These are phyloP conservation scores for Coreius guichenoti DNA, from an alignment of 2,797 vertebrate species.

Conservation along the genomic window DNA sequence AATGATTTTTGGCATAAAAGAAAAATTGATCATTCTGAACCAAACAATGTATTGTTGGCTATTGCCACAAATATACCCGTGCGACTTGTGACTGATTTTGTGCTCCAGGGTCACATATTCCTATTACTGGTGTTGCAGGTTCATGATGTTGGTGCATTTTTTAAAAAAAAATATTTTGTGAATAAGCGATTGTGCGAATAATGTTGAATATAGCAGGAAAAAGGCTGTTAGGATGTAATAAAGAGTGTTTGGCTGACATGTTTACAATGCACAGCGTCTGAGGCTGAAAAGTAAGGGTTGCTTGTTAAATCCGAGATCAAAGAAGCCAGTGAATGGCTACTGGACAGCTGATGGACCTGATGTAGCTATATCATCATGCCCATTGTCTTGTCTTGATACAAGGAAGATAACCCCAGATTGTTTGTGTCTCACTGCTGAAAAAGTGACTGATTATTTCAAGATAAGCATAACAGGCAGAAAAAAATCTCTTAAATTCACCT, in stretches of 20 bases:
- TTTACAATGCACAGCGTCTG: constrained; percentile 10
- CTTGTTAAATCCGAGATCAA: constrained; percentile 31
- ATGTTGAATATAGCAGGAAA: constrained; percentile 4
- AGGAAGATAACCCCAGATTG: constrained; percentile 8
- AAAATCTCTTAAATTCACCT: neutral
- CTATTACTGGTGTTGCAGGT: neutral
- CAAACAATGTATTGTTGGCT: too few relatives aligned
- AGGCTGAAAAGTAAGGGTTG: constrained; percentile 25
- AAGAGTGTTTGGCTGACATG: neutral
- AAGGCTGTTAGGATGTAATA: neutral
- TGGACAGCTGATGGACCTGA: constrained; percentile 36
- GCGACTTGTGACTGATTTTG: too few relatives aligned
- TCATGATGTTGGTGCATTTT: neutral
- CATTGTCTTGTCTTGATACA: constrained; percentile 28
- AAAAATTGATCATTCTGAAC: too few relatives aligned
- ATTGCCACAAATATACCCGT: too few relatives aligned
- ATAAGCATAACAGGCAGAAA: neutral
- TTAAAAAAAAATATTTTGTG: neutral
- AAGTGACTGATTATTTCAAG: constrained; percentile 14
- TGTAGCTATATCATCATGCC: constrained; percentile 28
- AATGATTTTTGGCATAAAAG: too few relatives aligned
- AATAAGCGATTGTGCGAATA: neutral
- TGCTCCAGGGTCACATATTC: neutral
- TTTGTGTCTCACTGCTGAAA: constrained; percentile 14
- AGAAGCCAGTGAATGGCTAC: constrained; percentile 11